These are phyloP conservation scores for Collichthys lucidus DNA, from an alignment of 2,113 vertebrate genomes.

Conservation along the genomic window DNA sequence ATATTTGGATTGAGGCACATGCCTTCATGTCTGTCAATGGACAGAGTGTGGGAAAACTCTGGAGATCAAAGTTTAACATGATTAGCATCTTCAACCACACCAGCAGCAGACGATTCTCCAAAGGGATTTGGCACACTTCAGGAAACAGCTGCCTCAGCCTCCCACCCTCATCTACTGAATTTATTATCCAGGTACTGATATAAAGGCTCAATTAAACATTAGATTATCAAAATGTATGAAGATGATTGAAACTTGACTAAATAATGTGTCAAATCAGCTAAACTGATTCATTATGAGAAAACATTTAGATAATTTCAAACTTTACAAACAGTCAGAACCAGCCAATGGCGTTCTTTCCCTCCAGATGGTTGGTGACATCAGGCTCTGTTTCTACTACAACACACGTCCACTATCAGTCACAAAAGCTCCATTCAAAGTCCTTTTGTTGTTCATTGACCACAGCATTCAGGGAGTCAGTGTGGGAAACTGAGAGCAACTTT, in stretches of 20 bases:
- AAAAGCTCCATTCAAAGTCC: no score
- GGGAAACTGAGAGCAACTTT: not conserved
- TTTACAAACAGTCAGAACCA: not conserved
- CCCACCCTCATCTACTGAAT: no score
- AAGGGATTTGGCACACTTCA: slow-evolving; percentile 36
- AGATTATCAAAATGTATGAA: no score
- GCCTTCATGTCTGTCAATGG: not conserved
- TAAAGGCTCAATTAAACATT: no score
- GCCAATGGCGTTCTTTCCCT: not conserved
- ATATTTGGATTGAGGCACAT: not conserved
- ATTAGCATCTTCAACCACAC: no score
- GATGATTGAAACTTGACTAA: no score
- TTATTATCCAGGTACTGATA: no score
- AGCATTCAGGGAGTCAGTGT: slow-evolving; percentile 4
- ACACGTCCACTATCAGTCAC: slow-evolving; percentile 45
- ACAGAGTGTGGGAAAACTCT: not conserved
- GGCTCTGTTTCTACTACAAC: slow-evolving; percentile 5
- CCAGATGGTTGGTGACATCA: slow-evolving; percentile 42
- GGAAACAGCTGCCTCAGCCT: not conserved
- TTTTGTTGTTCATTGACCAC: slow-evolving; percentile 23
- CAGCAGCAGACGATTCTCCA: slow-evolving; percentile 18
- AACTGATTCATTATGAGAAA: no score
- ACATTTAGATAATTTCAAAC: no score
- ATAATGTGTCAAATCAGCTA: no score
- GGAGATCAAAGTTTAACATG: no score